A percentile compares a stretch with the other conserved stretches of the same genome.
Evolutionary conservation across 1,140 invertebrate genomes (phyloP).

Genomic region (Drosophila chauvacae): DNA sequence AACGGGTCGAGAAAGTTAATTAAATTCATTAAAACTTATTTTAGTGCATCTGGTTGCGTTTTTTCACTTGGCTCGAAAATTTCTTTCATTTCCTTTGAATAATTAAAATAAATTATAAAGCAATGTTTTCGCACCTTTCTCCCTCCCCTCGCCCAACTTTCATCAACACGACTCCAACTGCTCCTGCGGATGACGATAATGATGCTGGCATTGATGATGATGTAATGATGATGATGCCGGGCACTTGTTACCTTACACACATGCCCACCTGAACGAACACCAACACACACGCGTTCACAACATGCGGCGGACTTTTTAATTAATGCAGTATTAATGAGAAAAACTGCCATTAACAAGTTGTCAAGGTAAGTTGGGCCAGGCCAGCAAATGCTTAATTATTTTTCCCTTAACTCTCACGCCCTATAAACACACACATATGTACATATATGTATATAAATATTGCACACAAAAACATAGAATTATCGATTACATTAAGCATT

Average conservation of each 20-base stretch:
- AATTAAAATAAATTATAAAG: slow-evolving; percentile 62
- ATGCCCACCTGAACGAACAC: slow-evolving; percentile 18
- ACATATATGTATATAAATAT: too few relatives aligned
- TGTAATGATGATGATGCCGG: slow-evolving; percentile 41
- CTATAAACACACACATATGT: slow-evolving; percentile 4
- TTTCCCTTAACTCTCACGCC: slow-evolving; percentile 50
- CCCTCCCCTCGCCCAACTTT: slow-evolving; percentile 2
- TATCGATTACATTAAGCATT: not conserved
- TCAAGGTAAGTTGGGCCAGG: slow-evolving; percentile 86
- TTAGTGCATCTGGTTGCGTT: slow-evolving; percentile 14
- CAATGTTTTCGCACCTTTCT: slow-evolving; percentile 18
- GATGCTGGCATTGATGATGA: slow-evolving; percentile 10
- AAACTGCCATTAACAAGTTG: slow-evolving; percentile 90
- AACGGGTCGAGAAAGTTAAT: slow-evolving; percentile 2
- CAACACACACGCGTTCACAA: slow-evolving; percentile 28
- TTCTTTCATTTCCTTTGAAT: slow-evolving; percentile 24
- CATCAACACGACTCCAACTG: slow-evolving; percentile 7
- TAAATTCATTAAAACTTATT: slow-evolving; percentile 13
- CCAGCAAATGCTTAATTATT: slow-evolving; percentile 69
- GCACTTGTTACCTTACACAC: slow-evolving; percentile 62
- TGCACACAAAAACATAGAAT: not conserved
- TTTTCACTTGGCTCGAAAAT: slow-evolving; percentile 12
- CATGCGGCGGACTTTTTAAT: slow-evolving; percentile 85
- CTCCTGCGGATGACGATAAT: slow-evolving; percentile 21
- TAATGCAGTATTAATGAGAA: slow-evolving; percentile 90